phyloP scores from a whole-genome alignment of 2,888 invertebrate genomes.

The Periphyllus acericola region DNA sequence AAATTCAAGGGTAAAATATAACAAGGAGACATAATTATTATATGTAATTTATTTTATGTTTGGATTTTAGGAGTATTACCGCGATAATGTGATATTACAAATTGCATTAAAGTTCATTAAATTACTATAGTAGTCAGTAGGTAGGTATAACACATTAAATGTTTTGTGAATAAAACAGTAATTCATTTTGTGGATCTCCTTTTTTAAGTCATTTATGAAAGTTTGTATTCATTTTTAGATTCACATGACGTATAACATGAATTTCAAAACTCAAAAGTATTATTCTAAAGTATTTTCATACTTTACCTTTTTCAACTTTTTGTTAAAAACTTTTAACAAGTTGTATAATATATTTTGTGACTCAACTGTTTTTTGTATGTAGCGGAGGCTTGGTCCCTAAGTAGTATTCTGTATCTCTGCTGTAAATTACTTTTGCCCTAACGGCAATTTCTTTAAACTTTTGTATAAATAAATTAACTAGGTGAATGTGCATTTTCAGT shows the following conservation, averaged over 20 bases:
- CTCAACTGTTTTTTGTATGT: background rate
- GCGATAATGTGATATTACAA: background rate
- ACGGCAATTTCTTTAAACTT: slow-evolving; percentile 25
- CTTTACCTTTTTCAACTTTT: background rate
- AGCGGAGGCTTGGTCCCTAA: background rate
- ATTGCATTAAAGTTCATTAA: background rate
- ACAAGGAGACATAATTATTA: background rate
- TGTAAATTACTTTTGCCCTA: background rate
- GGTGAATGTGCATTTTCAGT: background rate
- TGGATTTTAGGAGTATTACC: background rate
- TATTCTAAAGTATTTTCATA: background rate
- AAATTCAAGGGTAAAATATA: background rate
- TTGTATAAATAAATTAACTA: slow-evolving; percentile 5
- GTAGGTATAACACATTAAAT: background rate
- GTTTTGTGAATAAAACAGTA: background rate
- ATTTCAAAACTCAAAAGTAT: background rate
- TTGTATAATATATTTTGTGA: background rate
- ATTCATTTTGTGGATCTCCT: background rate
- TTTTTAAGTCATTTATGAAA: background rate
- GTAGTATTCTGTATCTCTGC: background rate
- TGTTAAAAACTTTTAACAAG: background rate
- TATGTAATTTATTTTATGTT: background rate
- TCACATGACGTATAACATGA: background rate
- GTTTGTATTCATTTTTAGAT: background rate
- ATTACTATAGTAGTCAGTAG: background rate